Percentiles rank a stretch among this genome's conserved stretches.
phyloP scores from a whole-genome alignment of 2,113 vertebrate genomes.

The Piprites chloris region DNA sequence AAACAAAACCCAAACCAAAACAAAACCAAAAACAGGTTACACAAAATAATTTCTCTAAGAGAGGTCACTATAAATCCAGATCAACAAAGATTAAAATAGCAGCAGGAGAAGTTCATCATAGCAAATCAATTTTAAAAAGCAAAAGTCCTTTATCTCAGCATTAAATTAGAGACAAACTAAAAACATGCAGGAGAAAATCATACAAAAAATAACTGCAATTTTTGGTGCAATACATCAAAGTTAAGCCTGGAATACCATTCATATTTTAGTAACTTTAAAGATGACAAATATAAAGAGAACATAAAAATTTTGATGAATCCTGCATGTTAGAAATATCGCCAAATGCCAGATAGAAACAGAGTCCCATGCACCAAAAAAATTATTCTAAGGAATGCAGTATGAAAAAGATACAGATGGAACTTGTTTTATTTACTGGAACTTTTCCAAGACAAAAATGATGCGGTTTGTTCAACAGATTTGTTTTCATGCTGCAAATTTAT shows the following conservation, averaged over 20 bases:
- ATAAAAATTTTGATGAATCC: not conserved
- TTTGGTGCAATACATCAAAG: not conserved
- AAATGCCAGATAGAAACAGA: not conserved
- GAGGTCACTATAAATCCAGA: slow-evolving; percentile 43
- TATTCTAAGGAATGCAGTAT: not conserved
- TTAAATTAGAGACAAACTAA: not conserved
- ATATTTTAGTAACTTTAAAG: not conserved
- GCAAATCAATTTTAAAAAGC: not conserved
- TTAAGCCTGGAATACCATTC: not conserved
- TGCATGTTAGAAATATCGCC: not conserved
- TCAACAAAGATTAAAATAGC: slow-evolving; percentile 49
- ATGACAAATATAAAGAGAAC: not conserved
- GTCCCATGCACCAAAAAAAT: not conserved
- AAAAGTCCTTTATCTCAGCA: not conserved
- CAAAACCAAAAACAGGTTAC: not conserved
- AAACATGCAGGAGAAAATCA: not conserved
- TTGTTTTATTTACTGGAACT: not conserved
- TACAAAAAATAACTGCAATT: not conserved
- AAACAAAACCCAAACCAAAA: not conserved
- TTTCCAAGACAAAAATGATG: not conserved
- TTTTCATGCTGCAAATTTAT: not conserved
- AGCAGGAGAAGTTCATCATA: not conserved
- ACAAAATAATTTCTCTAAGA: slow-evolving; percentile 23
- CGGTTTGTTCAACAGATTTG: not conserved
- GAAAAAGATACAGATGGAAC: not conserved